Conservation (phyloP, 2,797 vertebrate genomes). For the Esox lucius region DNA sequence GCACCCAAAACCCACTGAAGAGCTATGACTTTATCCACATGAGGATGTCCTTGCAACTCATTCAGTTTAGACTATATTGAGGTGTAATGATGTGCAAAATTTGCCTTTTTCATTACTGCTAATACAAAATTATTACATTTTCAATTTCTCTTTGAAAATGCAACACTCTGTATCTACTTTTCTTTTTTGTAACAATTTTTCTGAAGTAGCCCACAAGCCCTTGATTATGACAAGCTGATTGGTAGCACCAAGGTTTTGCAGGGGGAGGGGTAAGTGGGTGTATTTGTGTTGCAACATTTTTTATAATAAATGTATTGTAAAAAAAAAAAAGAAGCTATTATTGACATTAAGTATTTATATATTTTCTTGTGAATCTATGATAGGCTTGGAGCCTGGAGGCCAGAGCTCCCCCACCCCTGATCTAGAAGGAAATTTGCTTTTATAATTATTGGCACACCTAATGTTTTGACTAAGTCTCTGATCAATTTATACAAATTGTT, state of each 20-base stretch:
- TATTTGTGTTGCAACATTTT: too few species aligned
- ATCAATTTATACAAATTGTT: too few species aligned
- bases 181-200: slow-evolving; percentile 28
- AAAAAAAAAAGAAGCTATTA: too few species aligned
- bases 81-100: slow-evolving; percentile 39
- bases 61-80: slow-evolving; percentile 43
- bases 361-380: neutral
- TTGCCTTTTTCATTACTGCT: slow-evolving; percentile 36
- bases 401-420: neutral
- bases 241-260: too few species aligned
- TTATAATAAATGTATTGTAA: too few species aligned
- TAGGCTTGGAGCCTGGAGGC: neutral
- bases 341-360: too few species aligned
- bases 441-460: too few species aligned
- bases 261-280: too few species aligned
- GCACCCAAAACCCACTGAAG: neutral
- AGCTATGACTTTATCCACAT: slow-evolving; percentile 34
- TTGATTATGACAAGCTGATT: too few species aligned
- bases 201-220: neutral
- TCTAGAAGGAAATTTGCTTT: neutral
- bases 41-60: slow-evolving; percentile 39
- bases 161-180: slow-evolving; percentile 33
- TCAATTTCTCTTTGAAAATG: slow-evolving; percentile 46
- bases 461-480: too few species aligned
- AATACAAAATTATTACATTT: slow-evolving; percentile 42